Conservation (phyloP, 2,888 invertebrate genomes). For the Arenicola marina region DNA sequence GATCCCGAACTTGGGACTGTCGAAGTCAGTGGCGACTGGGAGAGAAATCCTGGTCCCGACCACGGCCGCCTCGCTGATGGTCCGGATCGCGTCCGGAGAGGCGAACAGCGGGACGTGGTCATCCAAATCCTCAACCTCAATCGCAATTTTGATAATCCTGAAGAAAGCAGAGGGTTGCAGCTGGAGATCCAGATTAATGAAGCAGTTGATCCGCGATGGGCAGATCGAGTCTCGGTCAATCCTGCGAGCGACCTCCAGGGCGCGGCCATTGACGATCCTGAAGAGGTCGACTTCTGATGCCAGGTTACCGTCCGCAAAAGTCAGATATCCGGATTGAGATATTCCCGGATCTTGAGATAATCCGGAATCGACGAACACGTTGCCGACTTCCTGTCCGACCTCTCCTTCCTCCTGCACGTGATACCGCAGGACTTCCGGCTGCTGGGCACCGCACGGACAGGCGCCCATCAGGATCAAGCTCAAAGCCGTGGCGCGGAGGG, state of each 20-base stretch:
- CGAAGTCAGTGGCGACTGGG: constrained; percentile 14
- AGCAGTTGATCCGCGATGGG: background rate
- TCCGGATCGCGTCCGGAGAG: background rate
- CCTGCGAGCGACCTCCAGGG: background rate
- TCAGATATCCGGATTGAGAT: background rate
- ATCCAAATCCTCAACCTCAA: constrained; percentile 1
- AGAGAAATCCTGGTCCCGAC: constrained; percentile 9
- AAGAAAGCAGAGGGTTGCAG: background rate
- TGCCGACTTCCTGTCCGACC: background rate
- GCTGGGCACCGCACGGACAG: no score
- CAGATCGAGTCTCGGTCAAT: background rate
- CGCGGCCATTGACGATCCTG: background rate
- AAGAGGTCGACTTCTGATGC: background rate
- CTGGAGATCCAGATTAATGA: constrained; percentile 1
- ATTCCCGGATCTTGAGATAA: background rate
- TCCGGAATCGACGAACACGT: background rate
- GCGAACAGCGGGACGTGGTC: constrained; percentile 1
- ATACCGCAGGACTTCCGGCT: background rate
- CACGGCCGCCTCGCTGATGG: constrained; percentile 2
- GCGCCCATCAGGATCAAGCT: no score
- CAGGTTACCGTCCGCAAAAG: background rate
- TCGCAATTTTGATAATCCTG: background rate
- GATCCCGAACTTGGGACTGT: constrained; percentile 5
- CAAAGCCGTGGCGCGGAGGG: no score
- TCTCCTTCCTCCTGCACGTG: background rate